These are phyloP conservation scores for Desoria tigrina DNA, from an alignment of 2,888 invertebrate species.

Conservation along the genomic window DNA sequence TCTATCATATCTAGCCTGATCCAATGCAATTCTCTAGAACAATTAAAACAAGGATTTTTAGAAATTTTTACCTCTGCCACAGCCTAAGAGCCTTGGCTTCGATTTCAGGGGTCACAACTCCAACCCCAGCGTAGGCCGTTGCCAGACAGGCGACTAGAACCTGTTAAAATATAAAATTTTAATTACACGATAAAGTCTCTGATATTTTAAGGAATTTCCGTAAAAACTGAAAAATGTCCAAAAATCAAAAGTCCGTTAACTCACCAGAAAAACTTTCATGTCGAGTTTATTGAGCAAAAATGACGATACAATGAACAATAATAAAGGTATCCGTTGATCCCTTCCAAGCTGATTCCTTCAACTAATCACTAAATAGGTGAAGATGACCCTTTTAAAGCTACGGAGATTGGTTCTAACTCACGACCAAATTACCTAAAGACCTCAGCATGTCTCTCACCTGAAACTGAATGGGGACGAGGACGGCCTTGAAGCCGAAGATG, in stretches of 20 bases:
- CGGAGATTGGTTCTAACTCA: conserved; percentile 7
- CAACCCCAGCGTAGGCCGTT: conserved; percentile 24
- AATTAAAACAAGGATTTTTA: no score
- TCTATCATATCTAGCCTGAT: neutral
- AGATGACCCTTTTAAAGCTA: conserved; percentile 21
- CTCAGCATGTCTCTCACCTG: neutral
- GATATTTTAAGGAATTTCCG: no score
- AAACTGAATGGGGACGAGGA: no score
- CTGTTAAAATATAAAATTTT: neutral
- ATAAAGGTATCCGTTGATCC: neutral
- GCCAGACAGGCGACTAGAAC: conserved; percentile 10
- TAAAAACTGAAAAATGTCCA: no score
- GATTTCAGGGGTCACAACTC: conserved; percentile 22
- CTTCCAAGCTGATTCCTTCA: neutral
- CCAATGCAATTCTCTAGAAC: neutral
- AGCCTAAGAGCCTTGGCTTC: conserved; percentile 26
- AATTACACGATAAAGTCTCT: no score
- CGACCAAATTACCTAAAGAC: conserved; percentile 7
- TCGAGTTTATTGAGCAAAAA: conserved; percentile 6
- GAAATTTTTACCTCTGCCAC: conserved; percentile 5
- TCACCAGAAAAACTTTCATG: conserved; percentile 15
- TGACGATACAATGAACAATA: neutral
- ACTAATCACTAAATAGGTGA: conserved; percentile 13
- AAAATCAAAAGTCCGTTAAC: no score
- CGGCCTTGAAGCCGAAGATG: neutral